These are phyloP conservation scores for Spheniscus humboldti DNA, from an alignment of 2,797 vertebrate species.

Conservation along the genomic window DNA sequence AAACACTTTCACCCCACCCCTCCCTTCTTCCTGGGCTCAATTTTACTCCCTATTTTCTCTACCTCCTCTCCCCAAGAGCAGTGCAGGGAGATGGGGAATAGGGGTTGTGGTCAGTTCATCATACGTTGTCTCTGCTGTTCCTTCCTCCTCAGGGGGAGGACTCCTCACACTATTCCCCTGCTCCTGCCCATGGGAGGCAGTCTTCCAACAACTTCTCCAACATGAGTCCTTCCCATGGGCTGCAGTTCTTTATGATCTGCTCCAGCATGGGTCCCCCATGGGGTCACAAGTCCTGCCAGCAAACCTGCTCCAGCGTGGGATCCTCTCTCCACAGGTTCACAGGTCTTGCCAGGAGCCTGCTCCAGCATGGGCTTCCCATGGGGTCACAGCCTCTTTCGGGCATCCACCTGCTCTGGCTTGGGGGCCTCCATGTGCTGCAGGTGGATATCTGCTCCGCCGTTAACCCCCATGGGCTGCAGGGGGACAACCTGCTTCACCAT, in stretches of 20 bases:
- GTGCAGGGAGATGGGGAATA: not conserved
- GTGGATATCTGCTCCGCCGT: too few relatives aligned
- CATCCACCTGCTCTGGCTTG: not conserved
- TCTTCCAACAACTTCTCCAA: not conserved
- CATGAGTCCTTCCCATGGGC: not conserved
- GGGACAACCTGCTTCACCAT: not conserved
- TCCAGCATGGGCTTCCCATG: not conserved
- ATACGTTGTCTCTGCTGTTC: not conserved
- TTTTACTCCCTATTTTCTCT: not conserved
- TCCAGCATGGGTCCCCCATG: not conserved
- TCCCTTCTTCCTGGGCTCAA: not conserved
- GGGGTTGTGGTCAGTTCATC: not conserved
- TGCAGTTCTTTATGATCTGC: not conserved
- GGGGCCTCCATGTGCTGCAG: not conserved
- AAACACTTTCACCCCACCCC: not conserved
- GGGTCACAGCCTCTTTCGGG: not conserved
- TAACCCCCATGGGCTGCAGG: not conserved
- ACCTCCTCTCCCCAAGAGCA: too few relatives aligned
- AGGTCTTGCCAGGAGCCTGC: not conserved
- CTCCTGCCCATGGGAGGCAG: not conserved
- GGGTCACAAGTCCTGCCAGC: not conserved
- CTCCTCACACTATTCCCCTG: too few relatives aligned
- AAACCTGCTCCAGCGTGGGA: not conserved
- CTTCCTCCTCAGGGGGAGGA: too few relatives aligned
- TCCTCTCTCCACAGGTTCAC: not conserved